Evolutionary conservation across 2,797 vertebrate species (phyloP).

Genomic region (Tangara arthus): DNA sequence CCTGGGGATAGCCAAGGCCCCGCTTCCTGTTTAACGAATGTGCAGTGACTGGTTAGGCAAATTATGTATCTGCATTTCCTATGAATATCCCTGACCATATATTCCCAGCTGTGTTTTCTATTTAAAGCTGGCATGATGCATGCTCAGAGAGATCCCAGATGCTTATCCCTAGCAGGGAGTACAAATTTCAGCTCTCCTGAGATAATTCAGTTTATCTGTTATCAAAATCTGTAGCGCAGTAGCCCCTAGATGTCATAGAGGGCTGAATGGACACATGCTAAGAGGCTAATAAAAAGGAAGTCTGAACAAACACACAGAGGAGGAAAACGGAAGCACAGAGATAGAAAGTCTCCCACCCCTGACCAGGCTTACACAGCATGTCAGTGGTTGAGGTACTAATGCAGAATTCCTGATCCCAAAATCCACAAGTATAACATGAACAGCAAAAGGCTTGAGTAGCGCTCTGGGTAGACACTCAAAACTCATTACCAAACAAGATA

Average conservation of each 20-base stretch:
- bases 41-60: constrained; percentile 45
- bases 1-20: background rate
- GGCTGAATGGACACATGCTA: background rate
- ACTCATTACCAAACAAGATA: background rate
- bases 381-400: background rate
- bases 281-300: background rate
- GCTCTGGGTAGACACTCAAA: background rate
- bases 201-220: constrained; percentile 39
- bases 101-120: constrained; percentile 56
- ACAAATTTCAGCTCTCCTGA: constrained; percentile 36
- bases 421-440: background rate
- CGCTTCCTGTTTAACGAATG: constrained; percentile 37
- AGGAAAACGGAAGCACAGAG: background rate
- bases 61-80: constrained; percentile 31
- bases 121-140: constrained; percentile 55
- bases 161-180: constrained; percentile 26
- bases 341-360: background rate
- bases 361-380: background rate
- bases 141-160: constrained; percentile 28
- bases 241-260: background rate
- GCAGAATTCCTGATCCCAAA: background rate
- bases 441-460: background rate
- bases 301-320: background rate
- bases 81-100: constrained; percentile 34
- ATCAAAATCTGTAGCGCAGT: background rate